phyloP scores from a whole-genome alignment of 1,140 invertebrate species.

The Heliconius eleuchia region DNA sequence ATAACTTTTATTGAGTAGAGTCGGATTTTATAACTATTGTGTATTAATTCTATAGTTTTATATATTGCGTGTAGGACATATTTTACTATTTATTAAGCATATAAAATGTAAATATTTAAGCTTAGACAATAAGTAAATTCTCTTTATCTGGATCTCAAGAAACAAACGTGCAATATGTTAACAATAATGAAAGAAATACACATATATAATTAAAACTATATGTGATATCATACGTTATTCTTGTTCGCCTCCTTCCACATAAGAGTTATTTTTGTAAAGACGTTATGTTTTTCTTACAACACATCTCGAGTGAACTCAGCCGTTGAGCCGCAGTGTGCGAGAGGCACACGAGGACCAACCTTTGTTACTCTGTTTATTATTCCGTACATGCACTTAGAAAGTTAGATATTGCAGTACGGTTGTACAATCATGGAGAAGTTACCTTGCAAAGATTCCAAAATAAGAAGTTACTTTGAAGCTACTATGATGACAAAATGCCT shows the following conservation, averaged over 20 bases:
- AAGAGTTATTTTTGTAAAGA: background rate
- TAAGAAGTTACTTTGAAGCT: background rate
- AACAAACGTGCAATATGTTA: too few relatives aligned
- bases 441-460: background rate
- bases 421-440: background rate
- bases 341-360: background rate
- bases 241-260: background rate
- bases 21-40: background rate
- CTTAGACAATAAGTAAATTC: too few relatives aligned
- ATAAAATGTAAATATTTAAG: too few relatives aligned
- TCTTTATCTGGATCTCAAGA: too few relatives aligned
- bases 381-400: background rate
- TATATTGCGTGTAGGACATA: background rate
- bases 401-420: background rate
- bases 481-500: conserved; percentile 2
- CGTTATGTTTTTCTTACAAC: background rate
- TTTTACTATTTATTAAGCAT: too few relatives aligned
- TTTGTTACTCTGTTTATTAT: background rate
- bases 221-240: background rate
- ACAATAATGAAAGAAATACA: too few relatives aligned
- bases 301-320: conserved; percentile 4
- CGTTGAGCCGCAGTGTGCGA: background rate
- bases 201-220: too few relatives aligned
- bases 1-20: background rate
- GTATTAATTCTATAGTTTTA: background rate